phyloP scores from a whole-genome alignment of 2,888 invertebrate genomes.

The Sphaerophoria taeniata region DNA sequence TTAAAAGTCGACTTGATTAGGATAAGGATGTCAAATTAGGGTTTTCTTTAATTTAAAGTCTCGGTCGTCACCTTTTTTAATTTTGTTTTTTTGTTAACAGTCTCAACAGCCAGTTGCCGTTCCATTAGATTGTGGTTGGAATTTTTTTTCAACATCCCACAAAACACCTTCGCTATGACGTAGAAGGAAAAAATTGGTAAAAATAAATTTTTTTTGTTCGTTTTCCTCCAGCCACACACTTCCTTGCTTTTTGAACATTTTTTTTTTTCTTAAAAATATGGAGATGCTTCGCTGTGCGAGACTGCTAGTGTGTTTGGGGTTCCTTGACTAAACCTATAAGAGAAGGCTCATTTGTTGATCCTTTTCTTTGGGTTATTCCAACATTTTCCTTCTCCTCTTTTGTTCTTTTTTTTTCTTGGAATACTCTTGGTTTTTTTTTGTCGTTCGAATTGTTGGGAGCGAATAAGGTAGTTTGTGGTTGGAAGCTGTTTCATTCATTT shows the following conservation, averaged over 20 bases:
- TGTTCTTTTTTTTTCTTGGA: not conserved
- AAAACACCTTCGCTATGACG: slow-evolving; percentile 47
- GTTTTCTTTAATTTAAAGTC: slow-evolving; percentile 59
- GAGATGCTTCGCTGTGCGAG: slow-evolving; percentile 22
- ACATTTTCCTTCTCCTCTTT: slow-evolving; percentile 10
- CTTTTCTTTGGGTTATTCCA: slow-evolving; percentile 1
- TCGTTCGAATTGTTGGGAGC: too few species aligned
- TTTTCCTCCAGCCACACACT: not conserved
- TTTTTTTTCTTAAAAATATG: slow-evolving; percentile 25
- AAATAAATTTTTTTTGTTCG: not conserved
- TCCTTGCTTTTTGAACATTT: slow-evolving; percentile 11
- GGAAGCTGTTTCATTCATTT: not conserved
- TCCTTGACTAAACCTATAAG: slow-evolving; percentile 8
- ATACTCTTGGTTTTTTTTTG: not conserved
- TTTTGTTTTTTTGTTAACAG: not conserved
- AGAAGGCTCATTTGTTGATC: slow-evolving; percentile 42
- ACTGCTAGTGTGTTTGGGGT: not conserved
- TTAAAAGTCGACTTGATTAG: slow-evolving; percentile 75
- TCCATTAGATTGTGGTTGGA: slow-evolving; percentile 55
- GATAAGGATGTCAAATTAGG: slow-evolving; percentile 75
- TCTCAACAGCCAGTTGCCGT: slow-evolving; percentile 35
- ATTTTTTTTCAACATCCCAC: slow-evolving; percentile 52
- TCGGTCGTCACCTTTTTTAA: slow-evolving; percentile 22
- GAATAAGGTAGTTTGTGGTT: slow-evolving; percentile 40
- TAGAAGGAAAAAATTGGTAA: not conserved